Percentiles rank a stretch among this genome's conserved stretches.
Conservation (phyloP, 92 coral and sea anemone species). For the Siderastrea radians region DNA sequence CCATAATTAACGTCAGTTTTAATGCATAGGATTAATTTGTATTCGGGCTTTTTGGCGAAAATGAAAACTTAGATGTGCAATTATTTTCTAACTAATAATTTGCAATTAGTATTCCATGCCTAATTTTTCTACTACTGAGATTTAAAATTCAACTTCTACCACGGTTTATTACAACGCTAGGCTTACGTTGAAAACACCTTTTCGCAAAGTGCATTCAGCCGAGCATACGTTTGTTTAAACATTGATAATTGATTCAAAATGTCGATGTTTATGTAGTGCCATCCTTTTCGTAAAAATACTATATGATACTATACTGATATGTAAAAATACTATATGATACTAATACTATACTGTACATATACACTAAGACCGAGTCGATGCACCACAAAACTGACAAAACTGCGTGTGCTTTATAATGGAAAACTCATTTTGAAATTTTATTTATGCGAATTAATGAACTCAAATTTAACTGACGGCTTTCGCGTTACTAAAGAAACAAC, state of each 20-base stretch:
- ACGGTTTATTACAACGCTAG: too few relatives aligned
- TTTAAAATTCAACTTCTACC: too few relatives aligned
- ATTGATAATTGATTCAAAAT: background rate
- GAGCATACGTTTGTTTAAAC: background rate
- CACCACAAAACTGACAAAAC: too few relatives aligned
- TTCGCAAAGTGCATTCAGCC: background rate
- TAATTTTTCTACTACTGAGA: too few relatives aligned
- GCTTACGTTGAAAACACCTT: background rate
- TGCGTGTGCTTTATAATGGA: too few relatives aligned
- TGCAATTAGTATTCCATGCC: background rate
- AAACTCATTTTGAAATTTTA: too few relatives aligned
- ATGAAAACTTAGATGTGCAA: background rate
- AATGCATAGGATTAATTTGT: background rate
- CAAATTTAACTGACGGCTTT: too few relatives aligned
- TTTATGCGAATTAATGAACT: too few relatives aligned
- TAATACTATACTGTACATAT: too few relatives aligned
- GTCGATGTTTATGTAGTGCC: background rate
- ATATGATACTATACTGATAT: background rate
- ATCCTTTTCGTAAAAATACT: background rate
- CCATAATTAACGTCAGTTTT: constrained; percentile 3
- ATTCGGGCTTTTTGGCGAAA: background rate
- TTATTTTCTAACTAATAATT: background rate
- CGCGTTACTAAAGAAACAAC: too few relatives aligned
- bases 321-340: background rate
- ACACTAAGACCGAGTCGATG: too few relatives aligned